These are phyloP conservation scores for Leptogaster cylindrica DNA, from an alignment of 2,888 invertebrate species.

Conservation along the genomic window DNA sequence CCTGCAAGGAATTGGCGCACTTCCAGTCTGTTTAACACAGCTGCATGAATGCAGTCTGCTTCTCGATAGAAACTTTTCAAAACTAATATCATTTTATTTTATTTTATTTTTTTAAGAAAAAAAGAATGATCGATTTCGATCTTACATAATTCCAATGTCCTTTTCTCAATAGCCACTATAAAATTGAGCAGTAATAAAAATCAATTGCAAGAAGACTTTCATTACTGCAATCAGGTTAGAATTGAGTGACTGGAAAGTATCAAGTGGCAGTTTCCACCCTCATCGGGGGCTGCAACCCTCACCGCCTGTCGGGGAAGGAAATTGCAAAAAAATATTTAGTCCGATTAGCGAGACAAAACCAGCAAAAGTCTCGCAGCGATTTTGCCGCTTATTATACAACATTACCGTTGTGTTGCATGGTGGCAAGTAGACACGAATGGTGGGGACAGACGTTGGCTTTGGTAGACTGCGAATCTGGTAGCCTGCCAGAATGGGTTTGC, in stretches of 20 bases:
- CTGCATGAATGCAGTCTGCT: too few relatives aligned
- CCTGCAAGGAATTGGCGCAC: too few relatives aligned
- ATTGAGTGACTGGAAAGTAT: conserved; percentile 13
- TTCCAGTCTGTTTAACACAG: too few relatives aligned
- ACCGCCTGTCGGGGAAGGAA: conserved; percentile 5
- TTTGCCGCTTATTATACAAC: conserved; percentile 25
- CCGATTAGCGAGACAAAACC: conserved; percentile 31
- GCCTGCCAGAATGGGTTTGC: conserved; percentile 7
- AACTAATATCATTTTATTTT: too few relatives aligned
- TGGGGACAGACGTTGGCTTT: not conserved
- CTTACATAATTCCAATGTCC: too few relatives aligned
- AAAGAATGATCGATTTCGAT: too few relatives aligned
- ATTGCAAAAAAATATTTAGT: conserved; percentile 18
- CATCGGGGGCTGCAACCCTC: not conserved
- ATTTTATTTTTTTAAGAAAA: too few relatives aligned
- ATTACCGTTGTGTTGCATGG: not conserved
- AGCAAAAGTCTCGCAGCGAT: conserved; percentile 25
- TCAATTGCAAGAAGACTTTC: conserved; percentile 2
- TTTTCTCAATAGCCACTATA: too few relatives aligned
- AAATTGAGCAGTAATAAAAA: too few relatives aligned
- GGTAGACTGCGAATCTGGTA: not conserved
- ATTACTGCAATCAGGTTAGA: conserved; percentile 18
- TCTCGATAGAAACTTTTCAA: too few relatives aligned
- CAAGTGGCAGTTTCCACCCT: conserved; percentile 1
- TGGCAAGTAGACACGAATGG: conserved; percentile 9